Evolutionary conservation across 2,113 vertebrate species (phyloP).

Genomic region (Mus musculus): GRCm39 chr6:147151501-147152000

Average conservation of each 20-base stretch:
- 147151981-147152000: too few relatives aligned
- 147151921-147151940: background rate
- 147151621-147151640: slow-evolving; percentile 47
- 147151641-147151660: slow-evolving; percentile 12
- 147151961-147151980: too few relatives aligned
- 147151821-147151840: background rate
- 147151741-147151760: background rate
- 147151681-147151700: background rate
- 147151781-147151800: background rate
- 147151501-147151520: background rate
- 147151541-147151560: background rate
- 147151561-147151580: slow-evolving; percentile 15
- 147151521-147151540: slow-evolving; percentile 60
- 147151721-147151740: background rate
- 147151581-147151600: slow-evolving; percentile 1
- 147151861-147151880: background rate
- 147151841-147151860: background rate
- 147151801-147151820: too few relatives aligned
- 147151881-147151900: background rate
- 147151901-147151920: background rate
- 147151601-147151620: background rate
- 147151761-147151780: background rate
- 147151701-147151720: background rate
- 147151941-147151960: background rate
- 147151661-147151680: slow-evolving; percentile 17